Conservation (phyloP, 2,113 vertebrate genomes). For the Glaucomys volans region DNA sequence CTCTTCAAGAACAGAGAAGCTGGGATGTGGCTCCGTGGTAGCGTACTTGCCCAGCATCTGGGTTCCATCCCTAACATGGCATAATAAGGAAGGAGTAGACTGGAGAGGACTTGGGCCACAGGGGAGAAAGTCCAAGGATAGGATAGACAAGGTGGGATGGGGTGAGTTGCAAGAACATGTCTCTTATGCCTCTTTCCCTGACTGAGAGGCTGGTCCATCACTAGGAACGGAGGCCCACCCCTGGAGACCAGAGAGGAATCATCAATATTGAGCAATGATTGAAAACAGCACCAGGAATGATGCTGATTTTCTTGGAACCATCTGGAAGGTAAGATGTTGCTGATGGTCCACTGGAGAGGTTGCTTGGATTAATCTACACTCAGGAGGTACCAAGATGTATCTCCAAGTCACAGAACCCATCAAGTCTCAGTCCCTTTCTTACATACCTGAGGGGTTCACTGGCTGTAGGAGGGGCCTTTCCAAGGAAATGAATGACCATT, state of each 20-base stretch:
- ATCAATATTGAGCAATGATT: background rate
- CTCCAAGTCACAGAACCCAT: background rate
- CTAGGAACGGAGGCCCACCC: background rate
- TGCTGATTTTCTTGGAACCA: background rate
- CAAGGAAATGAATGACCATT: background rate
- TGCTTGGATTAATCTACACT: background rate
- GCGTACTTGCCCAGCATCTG: background rate
- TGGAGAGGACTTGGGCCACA: background rate
- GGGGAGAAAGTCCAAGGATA: background rate
- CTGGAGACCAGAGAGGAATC: background rate
- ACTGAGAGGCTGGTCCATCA: background rate
- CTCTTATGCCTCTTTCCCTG: rapidly evolving
- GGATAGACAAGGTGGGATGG: background rate
- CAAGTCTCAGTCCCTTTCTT: background rate
- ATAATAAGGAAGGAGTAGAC: background rate
- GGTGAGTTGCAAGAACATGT: rapidly evolving
- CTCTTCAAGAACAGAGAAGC: background rate
- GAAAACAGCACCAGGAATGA: slow-evolving; percentile 27
- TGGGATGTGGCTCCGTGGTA: background rate
- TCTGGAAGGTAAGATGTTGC: background rate
- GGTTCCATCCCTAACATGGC: background rate
- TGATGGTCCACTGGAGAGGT: background rate
- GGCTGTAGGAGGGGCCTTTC: background rate
- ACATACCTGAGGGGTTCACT: background rate
- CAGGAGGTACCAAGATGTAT: background rate